Percentiles rank a stretch among this genome's conserved stretches.
phyloP scores from a whole-genome alignment of 2,888 invertebrate genomes.

The Melinaea marsaeus region DNA sequence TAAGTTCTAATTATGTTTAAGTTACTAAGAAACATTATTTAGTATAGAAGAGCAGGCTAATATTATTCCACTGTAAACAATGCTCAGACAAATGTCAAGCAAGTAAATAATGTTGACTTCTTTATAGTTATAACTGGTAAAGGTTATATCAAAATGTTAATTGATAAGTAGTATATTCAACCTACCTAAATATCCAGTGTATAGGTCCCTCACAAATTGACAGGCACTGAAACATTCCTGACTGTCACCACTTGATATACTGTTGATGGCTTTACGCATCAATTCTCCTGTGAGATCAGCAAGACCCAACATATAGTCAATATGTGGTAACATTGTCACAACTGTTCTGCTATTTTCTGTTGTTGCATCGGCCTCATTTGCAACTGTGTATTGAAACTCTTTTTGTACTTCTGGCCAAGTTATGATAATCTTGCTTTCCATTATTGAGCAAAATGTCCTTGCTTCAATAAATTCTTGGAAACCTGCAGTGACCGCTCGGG shows the following conservation, averaged over 20 bases:
- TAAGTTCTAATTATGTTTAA: too few species aligned
- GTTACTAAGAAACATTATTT: too few species aligned
- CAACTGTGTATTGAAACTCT: slow-evolving; percentile 65
- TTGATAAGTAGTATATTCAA: slow-evolving; percentile 30
- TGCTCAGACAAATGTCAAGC: too few species aligned
- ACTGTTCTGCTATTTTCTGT: slow-evolving; percentile 39
- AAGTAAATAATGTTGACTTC: too few species aligned
- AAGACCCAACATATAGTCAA: slow-evolving; percentile 85
- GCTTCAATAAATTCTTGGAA: slow-evolving; percentile 93
- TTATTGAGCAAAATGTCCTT: slow-evolving; percentile 84
- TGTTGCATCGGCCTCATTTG: slow-evolving; percentile 37
- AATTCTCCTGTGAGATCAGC: slow-evolving; percentile 93
- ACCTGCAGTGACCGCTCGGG: slow-evolving; percentile 62
- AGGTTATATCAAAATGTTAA: not conserved
- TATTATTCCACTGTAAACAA: too few species aligned
- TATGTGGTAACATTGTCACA: slow-evolving; percentile 60
- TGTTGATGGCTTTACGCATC: slow-evolving; percentile 92
- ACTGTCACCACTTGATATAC: slow-evolving; percentile 85
- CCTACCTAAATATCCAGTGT: slow-evolving; percentile 79
- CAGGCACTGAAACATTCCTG: slow-evolving; percentile 84
- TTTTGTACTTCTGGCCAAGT: slow-evolving; percentile 78
- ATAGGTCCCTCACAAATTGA: slow-evolving; percentile 82
- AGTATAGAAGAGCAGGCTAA: too few species aligned
- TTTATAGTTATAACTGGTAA: too few species aligned
- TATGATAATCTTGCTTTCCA: slow-evolving; percentile 79